Evolutionary conservation across 2,113 vertebrate genomes (phyloP), one percentile per base, ranked within the genome.

Genomic region (Emydura subglobosa): DNA sequence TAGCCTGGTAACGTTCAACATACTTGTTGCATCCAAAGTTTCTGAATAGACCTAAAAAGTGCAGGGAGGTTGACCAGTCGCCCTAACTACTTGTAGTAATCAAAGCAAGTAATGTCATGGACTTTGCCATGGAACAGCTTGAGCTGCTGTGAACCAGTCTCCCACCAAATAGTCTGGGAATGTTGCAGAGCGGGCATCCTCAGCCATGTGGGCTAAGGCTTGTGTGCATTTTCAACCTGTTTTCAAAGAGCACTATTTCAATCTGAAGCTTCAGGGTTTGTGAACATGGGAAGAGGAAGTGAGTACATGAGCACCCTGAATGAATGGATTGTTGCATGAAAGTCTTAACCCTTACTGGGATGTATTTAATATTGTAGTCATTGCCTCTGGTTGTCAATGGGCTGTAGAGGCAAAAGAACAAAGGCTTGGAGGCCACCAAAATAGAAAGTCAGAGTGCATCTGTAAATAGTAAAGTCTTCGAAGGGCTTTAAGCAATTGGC

Each of bases 21-120:
- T 59, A 82, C 91, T 94, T 93, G 94, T 89, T 93, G 91, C 85
- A 42, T 85, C 87, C 85, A 0, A 0, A 34, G 14, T 88, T 74
- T n/a, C 0, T 0, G 82, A 55, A 1, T 22, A 2, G 79, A 24
- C 0, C 0, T 57, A 78, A 39, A 39, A 39, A 2, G 2, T 16
- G 6, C 83, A 54, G 4, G 0, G 50, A 79, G 22, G 0, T 0
- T 5, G 87, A 8, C 50, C 7, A 68, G 57, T 61, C 74, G 87
- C 82, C 21, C 89, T 49, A 68, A 76, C 79, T 95, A 44, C 74
- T 84, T 3, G 81, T 79, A 1, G 0, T 57, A 3, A n/a, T 53
- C 39, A 13, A 44, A 10, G 7, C 42, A 78, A 47, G 42, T 78
- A 47, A 47, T 42, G 39, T 27, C 74, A 47, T 44, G 44, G 42